Conservation (phyloP, 92 coral and sea anemone species). For the Palythoa grandiflora region DNA sequence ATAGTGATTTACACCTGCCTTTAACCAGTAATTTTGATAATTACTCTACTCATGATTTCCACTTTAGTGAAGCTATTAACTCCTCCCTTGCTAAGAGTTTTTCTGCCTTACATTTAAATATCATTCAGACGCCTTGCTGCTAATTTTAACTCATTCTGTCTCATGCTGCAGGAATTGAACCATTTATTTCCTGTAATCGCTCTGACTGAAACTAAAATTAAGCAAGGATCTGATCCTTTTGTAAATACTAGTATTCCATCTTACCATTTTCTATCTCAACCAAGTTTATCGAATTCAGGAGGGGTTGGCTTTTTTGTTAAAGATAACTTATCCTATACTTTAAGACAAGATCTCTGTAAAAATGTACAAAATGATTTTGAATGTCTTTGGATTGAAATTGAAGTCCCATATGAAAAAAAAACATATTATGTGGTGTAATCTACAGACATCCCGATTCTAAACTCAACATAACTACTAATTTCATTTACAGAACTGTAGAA, state of each 20-base stretch:
- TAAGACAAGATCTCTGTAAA: constrained; percentile 7
- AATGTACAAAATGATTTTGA: constrained; percentile 1
- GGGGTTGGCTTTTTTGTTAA: neutral
- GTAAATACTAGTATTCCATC: constrained; percentile 5
- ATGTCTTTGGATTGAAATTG: constrained; percentile 3
- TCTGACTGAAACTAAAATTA: constrained; percentile 17
- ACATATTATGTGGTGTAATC: too few species aligned
- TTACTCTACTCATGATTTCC: constrained; percentile 27
- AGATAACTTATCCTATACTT: constrained; percentile 13
- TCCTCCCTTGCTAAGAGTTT: constrained; percentile 6
- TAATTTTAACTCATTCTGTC: constrained; percentile 11
- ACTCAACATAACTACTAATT: too few species aligned
- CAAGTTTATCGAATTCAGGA: neutral
- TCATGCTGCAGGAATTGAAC: constrained; percentile 21
- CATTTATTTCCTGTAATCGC: constrained; percentile 23
- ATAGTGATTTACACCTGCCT: constrained; percentile 20
- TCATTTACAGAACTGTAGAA: too few species aligned
- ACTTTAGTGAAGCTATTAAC: constrained; percentile 11
- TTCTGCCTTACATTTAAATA: constrained; percentile 15
- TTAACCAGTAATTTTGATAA: constrained; percentile 27
- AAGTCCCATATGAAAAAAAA: too few species aligned
- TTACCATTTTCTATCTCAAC: constrained; percentile 9
- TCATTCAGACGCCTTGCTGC: neutral
- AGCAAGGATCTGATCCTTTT: constrained; percentile 20
- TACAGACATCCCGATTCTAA: too few species aligned